Conservation (phyloP, 2,797 vertebrate genomes). For the Sylvilagus floridanus region DNA sequence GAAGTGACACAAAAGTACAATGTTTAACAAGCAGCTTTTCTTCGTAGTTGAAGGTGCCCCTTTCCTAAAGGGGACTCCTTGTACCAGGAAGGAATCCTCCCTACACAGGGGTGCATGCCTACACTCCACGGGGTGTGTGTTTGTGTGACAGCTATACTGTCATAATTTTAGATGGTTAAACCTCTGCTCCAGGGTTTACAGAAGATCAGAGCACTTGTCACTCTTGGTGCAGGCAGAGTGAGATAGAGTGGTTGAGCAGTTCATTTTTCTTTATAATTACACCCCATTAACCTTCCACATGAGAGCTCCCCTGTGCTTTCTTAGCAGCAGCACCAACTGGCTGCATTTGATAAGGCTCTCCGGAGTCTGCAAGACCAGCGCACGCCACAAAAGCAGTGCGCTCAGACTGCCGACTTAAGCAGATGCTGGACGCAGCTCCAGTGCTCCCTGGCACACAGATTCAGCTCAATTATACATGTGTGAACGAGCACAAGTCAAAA, state of each 20-base stretch:
- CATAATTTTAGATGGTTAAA: constrained; percentile 86
- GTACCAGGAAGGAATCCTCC: constrained; percentile 76
- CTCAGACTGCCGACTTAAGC: constrained; percentile 81
- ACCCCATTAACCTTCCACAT: constrained; percentile 91
- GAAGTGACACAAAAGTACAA: constrained; percentile 42
- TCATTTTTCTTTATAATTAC: constrained; percentile 92
- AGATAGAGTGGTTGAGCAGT: constrained; percentile 87
- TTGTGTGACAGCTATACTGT: constrained; percentile 85
- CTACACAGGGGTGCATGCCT: constrained; percentile 53
- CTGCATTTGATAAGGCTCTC: constrained; percentile 89
- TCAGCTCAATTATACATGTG: constrained; percentile 77
- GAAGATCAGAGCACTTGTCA: constrained; percentile 89
- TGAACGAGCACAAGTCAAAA: constrained; percentile 70
- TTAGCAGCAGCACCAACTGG: constrained; percentile 89
- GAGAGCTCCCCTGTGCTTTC: constrained; percentile 89
- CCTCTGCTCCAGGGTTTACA: constrained; percentile 87
- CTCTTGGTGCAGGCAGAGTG: constrained; percentile 87
- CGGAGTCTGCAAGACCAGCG: constrained; percentile 84
- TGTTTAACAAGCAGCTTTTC: constrained; percentile 62
- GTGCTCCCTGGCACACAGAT: constrained; percentile 42
- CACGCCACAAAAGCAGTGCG: constrained; percentile 78
- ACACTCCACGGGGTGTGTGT: constrained; percentile 79
- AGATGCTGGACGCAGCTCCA: constrained; percentile 68
- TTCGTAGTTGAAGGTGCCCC: constrained; percentile 53
- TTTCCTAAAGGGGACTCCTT: constrained; percentile 27